These are phyloP conservation scores for Loris lydekkerianus DNA, from an alignment of 2,797 vertebrate species.

Conservation along the genomic window DNA sequence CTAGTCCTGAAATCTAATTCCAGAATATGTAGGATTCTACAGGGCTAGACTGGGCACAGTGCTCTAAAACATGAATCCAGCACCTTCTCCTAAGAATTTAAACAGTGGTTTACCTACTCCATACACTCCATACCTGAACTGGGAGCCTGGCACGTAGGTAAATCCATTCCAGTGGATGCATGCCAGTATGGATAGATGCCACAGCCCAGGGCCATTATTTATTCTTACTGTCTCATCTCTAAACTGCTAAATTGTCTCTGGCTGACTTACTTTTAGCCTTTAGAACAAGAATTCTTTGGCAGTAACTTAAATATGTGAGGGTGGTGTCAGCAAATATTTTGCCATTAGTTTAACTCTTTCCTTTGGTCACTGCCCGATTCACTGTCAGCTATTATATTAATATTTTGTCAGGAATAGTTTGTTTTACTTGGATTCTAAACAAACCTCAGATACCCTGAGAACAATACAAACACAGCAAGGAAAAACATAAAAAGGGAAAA, in stretches of 20 bases:
- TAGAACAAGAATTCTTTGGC: constrained; percentile 67
- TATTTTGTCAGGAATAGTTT: constrained; percentile 68
- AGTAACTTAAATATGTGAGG: constrained; percentile 67
- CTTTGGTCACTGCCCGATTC: neutral
- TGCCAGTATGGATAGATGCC: neutral
- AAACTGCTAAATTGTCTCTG: constrained; percentile 47
- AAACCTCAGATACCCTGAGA: constrained; percentile 45
- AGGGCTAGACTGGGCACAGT: neutral
- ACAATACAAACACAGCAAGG: constrained; percentile 50
- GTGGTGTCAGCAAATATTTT: constrained; percentile 64
- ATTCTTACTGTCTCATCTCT: neutral
- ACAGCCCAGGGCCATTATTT: constrained; percentile 7
- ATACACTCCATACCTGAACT: neutral
- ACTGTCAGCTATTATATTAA: constrained; percentile 62
- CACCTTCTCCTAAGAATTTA: constrained; percentile 30
- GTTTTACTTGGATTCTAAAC: constrained; percentile 69
- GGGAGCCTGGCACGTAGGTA: neutral
- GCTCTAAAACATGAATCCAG: neutral
- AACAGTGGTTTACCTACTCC: neutral
- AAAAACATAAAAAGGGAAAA: constrained; percentile 42
- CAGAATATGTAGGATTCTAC: neutral
- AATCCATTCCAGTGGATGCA: neutral
- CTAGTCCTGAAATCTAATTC: neutral
- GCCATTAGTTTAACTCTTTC: constrained; percentile 61
- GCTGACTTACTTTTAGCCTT: constrained; percentile 60